A percentile compares a stretch with the other conserved stretches of the same genome.
Evolutionary conservation across 2,113 vertebrate species (phyloP).

Genomic region (Fregata magnificens): DNA sequence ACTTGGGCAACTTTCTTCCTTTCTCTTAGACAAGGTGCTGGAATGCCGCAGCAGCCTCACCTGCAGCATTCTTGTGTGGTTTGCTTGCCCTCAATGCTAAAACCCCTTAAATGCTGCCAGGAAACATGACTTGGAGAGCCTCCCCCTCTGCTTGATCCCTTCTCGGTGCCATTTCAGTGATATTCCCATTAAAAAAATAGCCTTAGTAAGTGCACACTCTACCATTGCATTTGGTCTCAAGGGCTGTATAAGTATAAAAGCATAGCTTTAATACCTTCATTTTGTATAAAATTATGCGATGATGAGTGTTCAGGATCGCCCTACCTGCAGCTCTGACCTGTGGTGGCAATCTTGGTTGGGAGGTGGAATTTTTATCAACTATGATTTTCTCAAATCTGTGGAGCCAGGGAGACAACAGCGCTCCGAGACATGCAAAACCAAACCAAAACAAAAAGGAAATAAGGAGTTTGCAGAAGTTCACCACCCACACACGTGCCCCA

Average conservation of each 20-base stretch:
- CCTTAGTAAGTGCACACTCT: not conserved
- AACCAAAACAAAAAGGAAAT: not conserved
- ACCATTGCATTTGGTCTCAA: not conserved
- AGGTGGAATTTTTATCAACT: not conserved
- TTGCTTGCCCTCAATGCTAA: not conserved
- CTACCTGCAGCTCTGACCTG: not conserved
- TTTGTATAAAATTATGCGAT: not conserved
- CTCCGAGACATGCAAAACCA: not conserved
- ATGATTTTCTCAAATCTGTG: not conserved
- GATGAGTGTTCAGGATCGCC: not conserved
- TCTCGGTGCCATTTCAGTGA: not conserved
- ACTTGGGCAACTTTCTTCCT: not conserved
- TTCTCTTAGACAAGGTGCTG: not conserved
- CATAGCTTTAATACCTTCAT: not conserved
- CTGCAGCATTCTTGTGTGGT: not conserved
- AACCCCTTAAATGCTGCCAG: not conserved
- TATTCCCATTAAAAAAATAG: not conserved
- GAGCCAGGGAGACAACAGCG: not conserved
- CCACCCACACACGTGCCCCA: rapidly evolving
- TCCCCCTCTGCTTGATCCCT: not conserved
- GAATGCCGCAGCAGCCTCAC: not conserved
- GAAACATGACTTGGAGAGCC: not conserved
- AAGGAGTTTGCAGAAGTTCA: not conserved
- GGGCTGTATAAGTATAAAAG: not conserved
- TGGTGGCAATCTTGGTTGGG: not conserved